These are phyloP conservation scores for Musca vetustissima DNA, from an alignment of 1,140 invertebrate species.

Conservation along the genomic window DNA sequence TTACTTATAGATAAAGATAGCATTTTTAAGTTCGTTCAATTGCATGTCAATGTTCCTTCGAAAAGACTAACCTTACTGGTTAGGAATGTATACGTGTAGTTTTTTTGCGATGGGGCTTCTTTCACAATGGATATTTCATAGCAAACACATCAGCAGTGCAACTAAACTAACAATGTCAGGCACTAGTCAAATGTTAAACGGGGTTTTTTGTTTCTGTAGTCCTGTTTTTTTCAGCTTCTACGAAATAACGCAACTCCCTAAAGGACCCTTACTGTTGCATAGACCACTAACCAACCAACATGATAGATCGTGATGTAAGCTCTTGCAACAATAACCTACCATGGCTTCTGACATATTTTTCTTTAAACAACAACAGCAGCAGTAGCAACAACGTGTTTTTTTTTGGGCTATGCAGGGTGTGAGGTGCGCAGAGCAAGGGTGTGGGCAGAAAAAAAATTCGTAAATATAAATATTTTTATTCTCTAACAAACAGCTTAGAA, in stretches of 20 bases:
- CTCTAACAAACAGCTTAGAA: neutral
- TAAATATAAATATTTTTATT: constrained; percentile 16
- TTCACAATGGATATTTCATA: constrained; percentile 10
- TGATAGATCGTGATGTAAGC: constrained; percentile 13
- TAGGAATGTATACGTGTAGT: neutral
- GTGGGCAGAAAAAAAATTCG: constrained; percentile 5
- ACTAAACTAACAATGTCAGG: constrained; percentile 15
- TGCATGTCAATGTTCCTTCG: too few species aligned
- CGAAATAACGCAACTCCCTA: too few species aligned
- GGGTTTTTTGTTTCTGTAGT: too few species aligned
- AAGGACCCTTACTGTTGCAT: neutral
- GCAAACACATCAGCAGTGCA: constrained; percentile 18
- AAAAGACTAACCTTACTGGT: too few species aligned
- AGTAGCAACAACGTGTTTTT: too few species aligned
- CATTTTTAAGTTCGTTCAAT: too few species aligned
- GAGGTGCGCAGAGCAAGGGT: neutral
- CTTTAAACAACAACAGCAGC: too few species aligned
- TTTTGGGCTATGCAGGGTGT: too few species aligned
- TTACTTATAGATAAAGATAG: too few species aligned
- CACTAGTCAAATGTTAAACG: too few species aligned
- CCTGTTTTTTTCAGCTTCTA: too few species aligned
- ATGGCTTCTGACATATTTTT: constrained; percentile 21
- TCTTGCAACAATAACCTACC: constrained; percentile 13
- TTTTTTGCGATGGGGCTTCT: constrained; percentile 14
- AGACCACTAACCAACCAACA: constrained; percentile 4